Evolutionary conservation across 2,888 invertebrate genomes (phyloP), one percentile per base, ranked within the genome.

Genomic region (Cosmia pyralina): DNA sequence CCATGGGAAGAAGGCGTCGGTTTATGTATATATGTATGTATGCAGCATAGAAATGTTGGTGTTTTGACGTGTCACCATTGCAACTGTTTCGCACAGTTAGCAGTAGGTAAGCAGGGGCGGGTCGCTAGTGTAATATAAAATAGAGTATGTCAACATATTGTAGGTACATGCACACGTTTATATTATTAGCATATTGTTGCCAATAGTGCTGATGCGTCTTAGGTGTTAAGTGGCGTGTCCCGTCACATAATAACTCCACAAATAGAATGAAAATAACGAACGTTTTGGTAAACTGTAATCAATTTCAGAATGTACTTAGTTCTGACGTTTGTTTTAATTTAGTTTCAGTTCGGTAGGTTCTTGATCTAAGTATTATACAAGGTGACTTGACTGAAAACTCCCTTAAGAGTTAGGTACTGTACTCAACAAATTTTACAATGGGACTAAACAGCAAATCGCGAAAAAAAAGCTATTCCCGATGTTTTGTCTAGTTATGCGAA

Each of bases 161-260:
- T 83, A 78, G n/a, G 10, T 57, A 68, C n/a, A 46, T 68, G 71
- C 52, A 85, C 88, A 88, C 84, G 88, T 85, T 85, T 84, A 77
- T 76, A 80, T 76, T 72, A 87, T 90, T 90, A 90, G 82, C 86
- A 71, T 72, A 65, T 64, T 79, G 64, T 64, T 75, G 87, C 68
- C 64, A 88, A 89, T 81, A 63, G 72, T 69, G 69, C 53, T 69
- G 75, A 86, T 84, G 72, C 73, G 70, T 74, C 55, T 66, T 5
- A 80, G 58, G 87, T 88, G 90, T 73, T 88, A 90, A 90, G 77
- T 85, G 71, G 73, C 69, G 59, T 72, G 72, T 79, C 75, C 55
- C 83, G 80, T 80, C 81, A 85, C 81, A 28, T 28, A 84, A 85
- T 77, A 72, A 52, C n/a, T 69, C 70, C 46, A 75, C 83, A 83